phyloP scores from a whole-genome alignment of 2,888 invertebrate genomes.

The Tachystola acroxantha region DNA sequence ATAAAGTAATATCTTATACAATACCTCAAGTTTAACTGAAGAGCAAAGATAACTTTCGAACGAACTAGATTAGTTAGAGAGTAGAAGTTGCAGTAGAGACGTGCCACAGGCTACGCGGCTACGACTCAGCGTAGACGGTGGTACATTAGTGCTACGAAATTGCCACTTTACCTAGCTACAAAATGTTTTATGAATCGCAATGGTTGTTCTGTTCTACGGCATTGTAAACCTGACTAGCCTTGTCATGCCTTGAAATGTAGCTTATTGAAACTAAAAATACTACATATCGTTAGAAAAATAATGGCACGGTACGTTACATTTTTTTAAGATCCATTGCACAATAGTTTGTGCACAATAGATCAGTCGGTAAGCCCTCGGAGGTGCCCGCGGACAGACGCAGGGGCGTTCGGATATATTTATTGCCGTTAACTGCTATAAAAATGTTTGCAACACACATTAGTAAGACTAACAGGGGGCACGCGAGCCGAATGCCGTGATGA shows the following conservation, averaged over 20 bases:
- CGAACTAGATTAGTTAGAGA: not conserved
- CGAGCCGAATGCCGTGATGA: conserved; percentile 48
- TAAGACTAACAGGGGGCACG: conserved; percentile 54
- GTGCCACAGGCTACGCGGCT: conserved; percentile 3
- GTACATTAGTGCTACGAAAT: too few species aligned
- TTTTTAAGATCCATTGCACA: not conserved
- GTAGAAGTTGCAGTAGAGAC: conserved; percentile 1
- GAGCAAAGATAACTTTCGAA: not conserved
- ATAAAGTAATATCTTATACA: not conserved
- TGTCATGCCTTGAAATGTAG: too few species aligned
- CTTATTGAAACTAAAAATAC: too few species aligned
- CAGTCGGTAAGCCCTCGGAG: conserved; percentile 34
- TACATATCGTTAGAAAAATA: too few species aligned
- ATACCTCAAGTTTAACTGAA: not conserved
- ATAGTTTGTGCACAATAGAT: conserved; percentile 34
- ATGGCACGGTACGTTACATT: too few species aligned
- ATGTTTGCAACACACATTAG: conserved; percentile 61
- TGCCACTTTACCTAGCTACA: too few species aligned
- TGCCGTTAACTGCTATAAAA: conserved; percentile 56
- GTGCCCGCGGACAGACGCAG: conserved; percentile 20
- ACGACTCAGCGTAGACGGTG: not conserved
- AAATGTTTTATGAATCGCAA: too few species aligned
- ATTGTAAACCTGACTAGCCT: too few species aligned
- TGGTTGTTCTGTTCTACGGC: too few species aligned
- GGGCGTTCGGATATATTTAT: conserved; percentile 40